phyloP scores from a whole-genome alignment of 2,888 invertebrate genomes.

The Siphonodentalium dalli region DNA sequence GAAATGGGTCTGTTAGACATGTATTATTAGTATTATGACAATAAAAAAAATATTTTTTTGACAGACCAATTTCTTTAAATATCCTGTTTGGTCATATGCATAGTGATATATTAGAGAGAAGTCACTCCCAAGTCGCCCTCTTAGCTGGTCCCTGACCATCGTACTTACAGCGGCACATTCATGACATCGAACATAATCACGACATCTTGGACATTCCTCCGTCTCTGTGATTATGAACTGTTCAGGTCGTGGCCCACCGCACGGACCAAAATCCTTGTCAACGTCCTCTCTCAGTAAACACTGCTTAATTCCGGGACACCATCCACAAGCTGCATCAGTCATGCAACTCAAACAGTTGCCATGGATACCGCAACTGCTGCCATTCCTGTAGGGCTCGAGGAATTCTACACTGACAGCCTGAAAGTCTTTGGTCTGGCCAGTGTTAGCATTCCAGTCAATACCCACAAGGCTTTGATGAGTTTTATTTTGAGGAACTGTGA shows the following conservation, averaged over 20 bases:
- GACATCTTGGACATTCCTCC: slow-evolving; percentile 84
- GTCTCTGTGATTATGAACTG: slow-evolving; percentile 80
- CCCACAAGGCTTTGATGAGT: slow-evolving; percentile 6
- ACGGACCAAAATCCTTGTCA: slow-evolving; percentile 9
- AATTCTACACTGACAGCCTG: slow-evolving; percentile 54
- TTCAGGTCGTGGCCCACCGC: slow-evolving; percentile 18
- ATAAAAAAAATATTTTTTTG: no score
- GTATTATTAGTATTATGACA: no score
- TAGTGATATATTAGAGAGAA: no score
- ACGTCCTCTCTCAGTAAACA: neutral
- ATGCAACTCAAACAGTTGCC: slow-evolving; percentile 87
- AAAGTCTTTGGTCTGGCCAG: slow-evolving; percentile 17
- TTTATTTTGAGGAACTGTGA: no score
- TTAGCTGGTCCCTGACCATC: no score
- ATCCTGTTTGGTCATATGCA: no score
- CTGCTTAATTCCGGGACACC: slow-evolving; percentile 74
- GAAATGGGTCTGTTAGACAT: no score
- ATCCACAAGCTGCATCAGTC: slow-evolving; percentile 87
- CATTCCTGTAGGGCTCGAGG: slow-evolving; percentile 82
- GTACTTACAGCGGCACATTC: slow-evolving; percentile 78
- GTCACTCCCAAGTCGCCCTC: no score
- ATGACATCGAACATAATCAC: slow-evolving; percentile 87
- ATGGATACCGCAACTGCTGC: slow-evolving; percentile 74
- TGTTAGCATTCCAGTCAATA: slow-evolving; percentile 19
- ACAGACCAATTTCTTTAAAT: no score